phyloP scores from a whole-genome alignment of 2,797 vertebrate genomes.

The Malurus splendens region DNA sequence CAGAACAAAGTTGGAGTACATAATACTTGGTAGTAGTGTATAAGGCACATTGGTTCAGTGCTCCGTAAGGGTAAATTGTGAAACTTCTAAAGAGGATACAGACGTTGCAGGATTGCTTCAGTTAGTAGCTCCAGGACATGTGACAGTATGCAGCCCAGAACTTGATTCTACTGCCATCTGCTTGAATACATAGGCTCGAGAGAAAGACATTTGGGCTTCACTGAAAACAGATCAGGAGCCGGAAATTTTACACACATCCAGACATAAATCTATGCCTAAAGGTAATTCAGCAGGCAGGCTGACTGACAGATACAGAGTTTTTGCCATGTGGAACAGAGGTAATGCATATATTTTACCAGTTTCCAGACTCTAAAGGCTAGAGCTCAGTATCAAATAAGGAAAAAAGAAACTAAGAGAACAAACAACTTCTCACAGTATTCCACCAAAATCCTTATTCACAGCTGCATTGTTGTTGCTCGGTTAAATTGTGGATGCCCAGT shows the following conservation, averaged over 20 bases:
- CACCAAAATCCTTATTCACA: background rate
- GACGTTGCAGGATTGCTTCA: background rate
- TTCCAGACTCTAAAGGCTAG: background rate
- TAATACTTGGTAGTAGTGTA: background rate
- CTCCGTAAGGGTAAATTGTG: background rate
- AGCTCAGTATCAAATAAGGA: background rate
- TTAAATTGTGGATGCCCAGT: background rate
- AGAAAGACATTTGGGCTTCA: background rate
- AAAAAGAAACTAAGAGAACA: background rate
- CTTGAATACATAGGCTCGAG: background rate
- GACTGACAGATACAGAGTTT: background rate
- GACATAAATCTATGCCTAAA: background rate
- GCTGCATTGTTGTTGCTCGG: background rate
- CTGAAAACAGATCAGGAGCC: background rate
- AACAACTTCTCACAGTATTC: background rate
- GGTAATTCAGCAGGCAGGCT: background rate
- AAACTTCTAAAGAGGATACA: background rate
- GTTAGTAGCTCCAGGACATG: background rate
- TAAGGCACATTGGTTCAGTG: background rate
- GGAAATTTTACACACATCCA: background rate
- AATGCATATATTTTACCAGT: background rate
- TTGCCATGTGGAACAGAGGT: background rate
- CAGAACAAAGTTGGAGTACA: background rate
- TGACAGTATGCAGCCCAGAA: background rate
- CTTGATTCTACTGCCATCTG: background rate